Conservation (phyloP, 1,140 invertebrate genomes). For the Geopemphigus sp. region DNA sequence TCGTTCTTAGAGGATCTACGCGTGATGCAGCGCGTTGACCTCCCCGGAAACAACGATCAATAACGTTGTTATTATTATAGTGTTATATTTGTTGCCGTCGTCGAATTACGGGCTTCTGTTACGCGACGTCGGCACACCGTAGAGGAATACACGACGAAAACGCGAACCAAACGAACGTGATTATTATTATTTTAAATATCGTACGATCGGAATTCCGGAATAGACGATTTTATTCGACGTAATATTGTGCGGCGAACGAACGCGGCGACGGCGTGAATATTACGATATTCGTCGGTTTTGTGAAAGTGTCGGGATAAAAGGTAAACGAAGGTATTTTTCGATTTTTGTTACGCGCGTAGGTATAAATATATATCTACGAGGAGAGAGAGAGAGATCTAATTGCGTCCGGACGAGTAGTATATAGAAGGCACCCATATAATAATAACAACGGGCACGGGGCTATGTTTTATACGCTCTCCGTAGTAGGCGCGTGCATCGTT, state of each 20-base stretch:
- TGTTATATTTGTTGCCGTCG: too few species aligned
- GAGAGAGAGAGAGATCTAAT: neutral
- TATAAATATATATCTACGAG: too few species aligned
- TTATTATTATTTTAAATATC: neutral
- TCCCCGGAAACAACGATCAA: too few species aligned
- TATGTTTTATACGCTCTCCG: too few species aligned
- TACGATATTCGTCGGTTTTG: slow-evolving; percentile 9
- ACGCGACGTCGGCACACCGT: neutral
- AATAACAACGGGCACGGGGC: neutral
- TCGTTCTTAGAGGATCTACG: too few species aligned
- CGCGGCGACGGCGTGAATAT: neutral
- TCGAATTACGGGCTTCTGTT: neutral
- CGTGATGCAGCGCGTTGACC: too few species aligned
- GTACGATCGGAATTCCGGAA: neutral
- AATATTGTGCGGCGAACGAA: too few species aligned
- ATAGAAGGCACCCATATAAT: neutral
- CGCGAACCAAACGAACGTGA: neutral
- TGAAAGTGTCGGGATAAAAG: slow-evolving; percentile 11
- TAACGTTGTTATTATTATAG: too few species aligned
- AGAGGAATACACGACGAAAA: neutral
- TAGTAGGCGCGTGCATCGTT: neutral
- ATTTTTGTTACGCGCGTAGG: neutral
- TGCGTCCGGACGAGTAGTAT: neutral
- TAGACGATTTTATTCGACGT: too few species aligned
- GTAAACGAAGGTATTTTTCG: slow-evolving; percentile 20